Base-by-base conservation (phyloP, 2,113 vertebrate species). In the Anthoscopus minutus region DNA sequence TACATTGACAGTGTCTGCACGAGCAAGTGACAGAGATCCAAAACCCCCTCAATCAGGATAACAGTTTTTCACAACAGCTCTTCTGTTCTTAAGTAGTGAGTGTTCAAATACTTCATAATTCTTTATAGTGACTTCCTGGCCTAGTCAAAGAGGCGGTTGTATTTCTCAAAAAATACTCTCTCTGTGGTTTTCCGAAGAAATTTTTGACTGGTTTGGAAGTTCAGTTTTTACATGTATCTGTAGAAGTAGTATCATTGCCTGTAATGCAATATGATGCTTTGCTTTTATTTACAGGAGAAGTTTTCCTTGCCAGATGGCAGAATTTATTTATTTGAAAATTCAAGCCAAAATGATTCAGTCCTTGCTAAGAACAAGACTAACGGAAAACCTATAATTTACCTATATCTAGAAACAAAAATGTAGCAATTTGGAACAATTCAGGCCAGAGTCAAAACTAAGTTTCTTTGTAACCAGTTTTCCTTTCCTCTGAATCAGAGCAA, bases 171-270 rank as follows among this genome's bases (percentile, higher is more conserved):
- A 92, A 83, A 88, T 44, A 3, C 84, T 86, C 51, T 33, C 11
- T 81, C 24, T 67, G 64, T 83, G 27, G 44, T 91, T 95, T 96
- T 92, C 67, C 56, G 40, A 56, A 88, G 76, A 92, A 86, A 77
- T 70, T 66, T 22, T 70, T 86, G 66, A 62, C 35, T 80, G 21
- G 5, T 61, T 86, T 70, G 65, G n/a, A 31, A 60, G 24, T 74
- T 74, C 61, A 53, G 31, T 47, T 91, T 78, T 33, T 21, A 23
- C 37, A 14, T 38, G 30, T 61, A 21, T 80, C 38, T 77, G 24
- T 67, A 66, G 33, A 51, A 88, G 33, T 13, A 31, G 15, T 83
- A n/a, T 50, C 24, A 25, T 45, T 91, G 76, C 72, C 51, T 70
- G 10, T 72, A 66, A 25, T 28, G 48, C 54, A 78, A 16, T 37